A percentile compares a stretch with the other conserved stretches of the same genome.
phyloP scores from a whole-genome alignment of 2,797 vertebrate species.

The Anas bernieri region DNA sequence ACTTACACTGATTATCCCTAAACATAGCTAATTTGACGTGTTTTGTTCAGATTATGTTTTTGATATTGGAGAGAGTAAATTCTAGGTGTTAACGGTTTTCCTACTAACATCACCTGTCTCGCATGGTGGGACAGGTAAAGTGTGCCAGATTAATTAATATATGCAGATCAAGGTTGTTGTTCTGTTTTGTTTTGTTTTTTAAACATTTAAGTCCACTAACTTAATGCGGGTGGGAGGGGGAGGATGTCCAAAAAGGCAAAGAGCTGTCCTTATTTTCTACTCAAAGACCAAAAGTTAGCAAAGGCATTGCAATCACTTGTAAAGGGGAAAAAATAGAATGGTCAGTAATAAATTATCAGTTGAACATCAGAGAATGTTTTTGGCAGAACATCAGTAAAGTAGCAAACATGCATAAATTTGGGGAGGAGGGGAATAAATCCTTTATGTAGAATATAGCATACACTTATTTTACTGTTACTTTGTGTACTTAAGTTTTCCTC shows the following conservation, averaged over 20 bases:
- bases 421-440: background rate
- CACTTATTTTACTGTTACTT: background rate
- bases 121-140: background rate
- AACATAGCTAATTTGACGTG: background rate
- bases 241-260: background rate
- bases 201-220: background rate
- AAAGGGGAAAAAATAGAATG: background rate
- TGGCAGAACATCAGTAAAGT: background rate
- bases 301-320: background rate
- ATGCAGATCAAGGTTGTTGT: background rate
- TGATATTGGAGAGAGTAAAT: background rate
- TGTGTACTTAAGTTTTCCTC: background rate
- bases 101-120: background rate
- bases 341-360: background rate
- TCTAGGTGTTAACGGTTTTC: background rate
- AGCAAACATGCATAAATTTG: background rate
- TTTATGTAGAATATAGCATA: background rate
- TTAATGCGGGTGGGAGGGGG: background rate
- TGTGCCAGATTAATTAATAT: background rate
- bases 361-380: background rate
- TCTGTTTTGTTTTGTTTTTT: background rate
- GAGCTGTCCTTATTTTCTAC: background rate
- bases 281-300: background rate
- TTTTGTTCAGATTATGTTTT: background rate
- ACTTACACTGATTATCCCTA: background rate